These are phyloP conservation scores for Microcebus murinus DNA, from an alignment of 2,113 vertebrate genomes.

Conservation along the genomic window DNA sequence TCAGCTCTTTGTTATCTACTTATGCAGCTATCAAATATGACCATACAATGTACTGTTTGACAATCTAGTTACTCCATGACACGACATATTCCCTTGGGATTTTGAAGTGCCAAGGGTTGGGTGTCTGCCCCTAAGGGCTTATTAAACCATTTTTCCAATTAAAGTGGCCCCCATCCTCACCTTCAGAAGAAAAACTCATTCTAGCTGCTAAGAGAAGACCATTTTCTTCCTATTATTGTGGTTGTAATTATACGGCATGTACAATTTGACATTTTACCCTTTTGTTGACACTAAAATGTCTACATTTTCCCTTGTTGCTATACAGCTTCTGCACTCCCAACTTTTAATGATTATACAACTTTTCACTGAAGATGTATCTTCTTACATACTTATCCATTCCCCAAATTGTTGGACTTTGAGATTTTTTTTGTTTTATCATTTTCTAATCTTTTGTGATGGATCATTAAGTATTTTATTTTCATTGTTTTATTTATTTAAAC, in stretches of 20 bases:
- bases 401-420: background rate
- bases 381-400: background rate
- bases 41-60: background rate
- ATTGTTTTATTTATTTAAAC: background rate
- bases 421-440: background rate
- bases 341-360: background rate
- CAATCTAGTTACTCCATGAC: background rate
- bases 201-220: background rate
- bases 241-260: background rate
- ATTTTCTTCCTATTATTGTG: background rate
- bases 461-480: background rate
- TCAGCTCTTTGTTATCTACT: background rate
- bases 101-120: background rate
- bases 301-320: background rate
- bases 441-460: background rate
- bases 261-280: background rate
- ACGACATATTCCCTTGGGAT: background rate
- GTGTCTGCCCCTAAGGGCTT: background rate
- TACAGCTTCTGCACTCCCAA: background rate
- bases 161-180: background rate
- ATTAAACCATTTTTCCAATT: background rate
- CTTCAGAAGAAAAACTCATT: background rate
- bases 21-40: background rate
- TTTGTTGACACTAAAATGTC: background rate
- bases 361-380: background rate